A percentile compares a stretch with the other conserved stretches of the same genome.
Conservation (phyloP, 2,113 vertebrate species). For the Serinus canaria region DNA sequence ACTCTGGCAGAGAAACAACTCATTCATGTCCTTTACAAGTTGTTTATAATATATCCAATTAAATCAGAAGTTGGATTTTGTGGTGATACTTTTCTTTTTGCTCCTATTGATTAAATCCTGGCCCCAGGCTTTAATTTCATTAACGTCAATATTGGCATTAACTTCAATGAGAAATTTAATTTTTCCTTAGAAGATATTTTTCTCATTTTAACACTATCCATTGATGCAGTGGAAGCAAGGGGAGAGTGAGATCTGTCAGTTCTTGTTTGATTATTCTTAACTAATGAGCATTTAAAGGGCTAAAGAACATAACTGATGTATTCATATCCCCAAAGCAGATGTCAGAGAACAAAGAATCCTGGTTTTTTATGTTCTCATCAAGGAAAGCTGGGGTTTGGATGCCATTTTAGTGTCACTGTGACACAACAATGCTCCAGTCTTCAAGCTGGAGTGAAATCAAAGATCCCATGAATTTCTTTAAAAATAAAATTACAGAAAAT, state of each 20-base stretch:
- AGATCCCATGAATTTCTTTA: background rate
- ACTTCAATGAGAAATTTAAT: background rate
- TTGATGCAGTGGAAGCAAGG: background rate
- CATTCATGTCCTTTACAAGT: background rate
- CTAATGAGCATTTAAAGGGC: background rate
- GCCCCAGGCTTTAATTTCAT: background rate
- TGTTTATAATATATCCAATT: background rate
- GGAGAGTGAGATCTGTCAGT: background rate
- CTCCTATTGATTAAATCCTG: background rate
- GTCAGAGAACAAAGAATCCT: background rate
- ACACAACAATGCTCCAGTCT: background rate
- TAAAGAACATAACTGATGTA: background rate
- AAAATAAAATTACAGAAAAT: background rate
- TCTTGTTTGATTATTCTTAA: background rate
- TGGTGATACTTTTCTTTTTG: background rate
- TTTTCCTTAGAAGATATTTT: background rate
- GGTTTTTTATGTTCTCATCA: background rate
- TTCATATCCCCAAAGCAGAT: background rate
- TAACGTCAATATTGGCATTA: background rate
- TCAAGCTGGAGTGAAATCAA: background rate
- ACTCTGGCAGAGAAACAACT: background rate
- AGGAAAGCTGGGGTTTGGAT: background rate
- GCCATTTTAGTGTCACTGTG: background rate
- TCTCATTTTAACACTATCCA: background rate
- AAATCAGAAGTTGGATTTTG: background rate